Evolutionary conservation across 1,140 invertebrate genomes (phyloP).

Genomic region (Drosophila ananassae): DNA sequence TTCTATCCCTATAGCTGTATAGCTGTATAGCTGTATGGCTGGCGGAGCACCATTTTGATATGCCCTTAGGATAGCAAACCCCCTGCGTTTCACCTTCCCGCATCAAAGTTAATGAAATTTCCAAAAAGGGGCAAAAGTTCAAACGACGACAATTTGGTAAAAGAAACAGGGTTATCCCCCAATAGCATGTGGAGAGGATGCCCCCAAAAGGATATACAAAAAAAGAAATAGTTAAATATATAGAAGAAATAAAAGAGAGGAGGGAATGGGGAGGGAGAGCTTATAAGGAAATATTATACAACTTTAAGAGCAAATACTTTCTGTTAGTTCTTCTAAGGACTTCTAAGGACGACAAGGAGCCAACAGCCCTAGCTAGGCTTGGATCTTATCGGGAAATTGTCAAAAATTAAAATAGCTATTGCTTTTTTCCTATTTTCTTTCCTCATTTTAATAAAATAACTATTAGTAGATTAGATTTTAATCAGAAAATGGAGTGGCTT

Average conservation of each 20-base stretch:
- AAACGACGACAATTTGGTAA: constrained; percentile 46
- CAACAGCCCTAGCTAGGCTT: constrained; percentile 21
- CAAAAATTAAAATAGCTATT: background rate
- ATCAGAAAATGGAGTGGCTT: constrained; percentile 78
- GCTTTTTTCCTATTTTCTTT: too few relatives aligned
- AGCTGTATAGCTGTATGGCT: too few relatives aligned
- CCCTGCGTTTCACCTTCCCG: constrained; percentile 31
- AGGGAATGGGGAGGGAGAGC: too few relatives aligned
- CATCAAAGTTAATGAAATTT: constrained; percentile 78
- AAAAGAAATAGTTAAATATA: background rate
- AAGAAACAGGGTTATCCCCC: constrained; percentile 1
- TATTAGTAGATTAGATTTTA: constrained; percentile 52
- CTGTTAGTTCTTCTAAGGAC: too few relatives aligned
- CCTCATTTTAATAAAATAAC: background rate
- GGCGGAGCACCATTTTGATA: too few relatives aligned
- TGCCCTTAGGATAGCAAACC: background rate
- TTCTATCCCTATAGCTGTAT: background rate
- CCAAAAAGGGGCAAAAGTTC: constrained; percentile 43
- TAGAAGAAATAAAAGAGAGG: too few relatives aligned
- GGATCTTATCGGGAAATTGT: constrained; percentile 26
- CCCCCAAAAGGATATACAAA: background rate
- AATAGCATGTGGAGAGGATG: too few relatives aligned
- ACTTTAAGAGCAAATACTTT: too few relatives aligned
- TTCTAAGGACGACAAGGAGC: too few relatives aligned
- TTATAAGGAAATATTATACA: too few relatives aligned